Conservation (phyloP, 2,888 invertebrate species). For the Iphiclides podalirius region DNA sequence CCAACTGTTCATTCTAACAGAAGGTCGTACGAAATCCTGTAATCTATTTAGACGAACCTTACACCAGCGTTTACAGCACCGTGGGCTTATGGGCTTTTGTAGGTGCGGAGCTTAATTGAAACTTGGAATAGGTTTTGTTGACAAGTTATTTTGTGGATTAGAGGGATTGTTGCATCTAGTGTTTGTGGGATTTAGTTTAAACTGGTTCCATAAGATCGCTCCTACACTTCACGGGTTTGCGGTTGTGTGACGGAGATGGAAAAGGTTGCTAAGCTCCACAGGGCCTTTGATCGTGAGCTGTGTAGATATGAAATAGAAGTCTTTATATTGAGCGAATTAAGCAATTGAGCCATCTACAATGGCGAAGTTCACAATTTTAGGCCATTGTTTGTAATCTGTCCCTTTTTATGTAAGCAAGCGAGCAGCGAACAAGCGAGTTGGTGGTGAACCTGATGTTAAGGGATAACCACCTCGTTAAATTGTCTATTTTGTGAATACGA, state of each 20-base stretch:
- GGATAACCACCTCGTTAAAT: too few relatives aligned
- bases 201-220: slow-evolving; percentile 27
- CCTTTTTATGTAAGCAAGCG: too few relatives aligned
- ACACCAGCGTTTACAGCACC: slow-evolving; percentile 41
- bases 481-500: too few relatives aligned
- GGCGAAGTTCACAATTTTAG: too few relatives aligned
- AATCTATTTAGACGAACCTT: slow-evolving; percentile 56
- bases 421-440: too few relatives aligned
- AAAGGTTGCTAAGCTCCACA: slow-evolving; percentile 9
- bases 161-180: slow-evolving; percentile 41
- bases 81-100: slow-evolving; percentile 39
- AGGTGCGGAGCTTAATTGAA: slow-evolving; percentile 69
- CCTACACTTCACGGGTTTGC: slow-evolving; percentile 21
- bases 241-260: not conserved
- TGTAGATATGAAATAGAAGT: too few relatives aligned
- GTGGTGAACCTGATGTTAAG: too few relatives aligned
- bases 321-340: too few relatives aligned
- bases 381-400: too few relatives aligned
- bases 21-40: slow-evolving; percentile 44
- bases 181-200: slow-evolving; percentile 11
- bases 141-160: slow-evolving; percentile 73
- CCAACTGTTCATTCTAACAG: slow-evolving; percentile 16
- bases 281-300: slow-evolving; percentile 24
- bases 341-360: too few relatives aligned
- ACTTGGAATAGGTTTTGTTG: slow-evolving; percentile 63